phyloP scores from a whole-genome alignment of 2,888 invertebrate species.

The Drosophila austrosaltans region DNA sequence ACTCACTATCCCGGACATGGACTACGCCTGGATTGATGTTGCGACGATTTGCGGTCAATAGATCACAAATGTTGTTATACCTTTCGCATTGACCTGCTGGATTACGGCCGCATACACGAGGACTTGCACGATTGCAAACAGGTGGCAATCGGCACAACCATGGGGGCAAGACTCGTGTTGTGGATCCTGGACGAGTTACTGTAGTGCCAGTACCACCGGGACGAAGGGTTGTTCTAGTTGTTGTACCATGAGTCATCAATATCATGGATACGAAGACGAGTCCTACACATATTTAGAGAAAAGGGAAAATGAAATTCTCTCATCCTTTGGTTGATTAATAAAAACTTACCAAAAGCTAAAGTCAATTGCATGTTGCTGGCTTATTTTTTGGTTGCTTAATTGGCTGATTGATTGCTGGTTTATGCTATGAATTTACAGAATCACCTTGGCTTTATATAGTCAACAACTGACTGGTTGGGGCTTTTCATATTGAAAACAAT shows the following conservation, averaged over 20 bases:
- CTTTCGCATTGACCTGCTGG: conserved; percentile 49
- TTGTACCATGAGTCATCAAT: background rate
- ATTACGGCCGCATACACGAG: conserved; percentile 55
- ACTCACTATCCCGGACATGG: conserved; percentile 45
- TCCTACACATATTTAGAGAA: conserved; percentile 26
- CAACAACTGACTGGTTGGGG: background rate
- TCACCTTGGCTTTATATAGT: background rate
- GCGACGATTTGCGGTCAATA: conserved; percentile 32
- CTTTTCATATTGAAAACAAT: background rate
- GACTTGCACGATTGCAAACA: conserved; percentile 48
- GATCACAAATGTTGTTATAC: conserved; percentile 57
- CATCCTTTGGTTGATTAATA: background rate
- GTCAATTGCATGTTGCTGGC: conserved; percentile 10
- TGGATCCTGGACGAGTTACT: too few species aligned
- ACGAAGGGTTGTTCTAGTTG: background rate
- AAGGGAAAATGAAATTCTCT: background rate
- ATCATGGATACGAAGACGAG: conserved; percentile 12
- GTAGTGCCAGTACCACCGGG: too few species aligned
- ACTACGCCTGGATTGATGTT: conserved; percentile 6
- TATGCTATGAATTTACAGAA: background rate
- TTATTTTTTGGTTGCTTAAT: background rate
- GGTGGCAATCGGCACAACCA: conserved; percentile 45
- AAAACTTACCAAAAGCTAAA: background rate
- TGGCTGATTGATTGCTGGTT: background rate
- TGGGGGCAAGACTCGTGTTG: background rate